Percentiles rank a stretch among this genome's conserved stretches.
phyloP scores from a whole-genome alignment of 2,888 invertebrate species.

The Deilephila elpenor region DNA sequence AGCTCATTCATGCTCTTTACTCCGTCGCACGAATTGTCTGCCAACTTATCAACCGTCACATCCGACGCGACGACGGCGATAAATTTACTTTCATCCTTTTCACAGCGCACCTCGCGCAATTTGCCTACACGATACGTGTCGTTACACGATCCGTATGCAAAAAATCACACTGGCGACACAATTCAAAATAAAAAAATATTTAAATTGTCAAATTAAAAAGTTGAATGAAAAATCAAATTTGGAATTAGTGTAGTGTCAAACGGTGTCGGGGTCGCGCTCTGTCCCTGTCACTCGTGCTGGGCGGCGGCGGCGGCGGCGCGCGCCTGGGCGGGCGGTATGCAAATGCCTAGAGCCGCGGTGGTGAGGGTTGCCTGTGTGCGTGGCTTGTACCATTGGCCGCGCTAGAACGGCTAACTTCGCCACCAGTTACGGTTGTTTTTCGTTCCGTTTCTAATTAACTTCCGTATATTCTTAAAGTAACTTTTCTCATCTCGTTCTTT shows the following conservation, averaged over 20 bases:
- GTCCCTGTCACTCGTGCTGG: conserved; percentile 81
- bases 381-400: conserved; percentile 82
- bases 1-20: conserved; percentile 76
- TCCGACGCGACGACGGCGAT: conserved; percentile 74
- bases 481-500: conserved; percentile 81
- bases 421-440: conserved; percentile 86
- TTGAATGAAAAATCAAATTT: conserved; percentile 38
- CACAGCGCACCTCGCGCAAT: conserved; percentile 61
- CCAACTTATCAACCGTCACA: conserved; percentile 68
- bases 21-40: conserved; percentile 64
- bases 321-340: conserved; percentile 85
- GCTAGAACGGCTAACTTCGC: conserved; percentile 85
- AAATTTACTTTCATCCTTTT: conserved; percentile 83
- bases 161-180: conserved; percentile 29
- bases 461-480: conserved; percentile 84
- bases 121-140: conserved; percentile 48
- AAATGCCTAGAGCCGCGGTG: conserved; percentile 79
- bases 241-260: conserved; percentile 61
- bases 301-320: conserved; percentile 83
- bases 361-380: conserved; percentile 77
- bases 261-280: conserved; percentile 61
- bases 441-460: conserved; percentile 84
- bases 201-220: conserved; percentile 33
- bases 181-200: conserved; percentile 31
- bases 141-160: conserved; percentile 27